Base-by-base conservation (phyloP, 2,888 invertebrate species). In the Thera obeliscata region DNA sequence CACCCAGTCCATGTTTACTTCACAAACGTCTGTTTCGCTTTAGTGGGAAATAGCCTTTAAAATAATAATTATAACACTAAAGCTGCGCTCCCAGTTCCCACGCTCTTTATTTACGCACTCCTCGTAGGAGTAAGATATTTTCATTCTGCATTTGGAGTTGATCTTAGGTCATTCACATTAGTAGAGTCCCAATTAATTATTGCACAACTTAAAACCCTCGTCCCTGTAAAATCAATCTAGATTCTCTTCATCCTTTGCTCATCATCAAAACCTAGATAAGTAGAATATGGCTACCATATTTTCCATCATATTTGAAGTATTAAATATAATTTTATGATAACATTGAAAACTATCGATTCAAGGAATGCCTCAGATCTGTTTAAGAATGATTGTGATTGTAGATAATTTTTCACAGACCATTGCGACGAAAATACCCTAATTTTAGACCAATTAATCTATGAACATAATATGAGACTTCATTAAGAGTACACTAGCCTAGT, bases 121-220 rank as follows among this genome's bases (percentile, higher is more conserved):
- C 52, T 52, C 52, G 55, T 50, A 22, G 49, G 61, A 69, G 54
- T 60, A 36, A 33, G 38, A 62, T 66, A 56, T 66, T 65, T 61
- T 69, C 55, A 56, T 55, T 68, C 50, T 66, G 48, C 33, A 36
- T 63, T 69, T 65, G 33, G 55, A 62, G 41, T 69, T 69, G 61
- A 48, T 65, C 43, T 63, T 60, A 22, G 72, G 68, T 70, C 72
- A 12, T 71, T 74, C 70, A 71, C 72, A 55, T 66, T 66, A 36
- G 9, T 35, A 62, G 64, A 52, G 12, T 52, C 2, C 52, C 12
- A 33, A 5, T 33, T 52, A 33, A 52, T 33, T 52, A 38, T 9
- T 46, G 9, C 9, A 46, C 41, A 46, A 46, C 38, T 6, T 38
- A 38, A 38, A 38, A 38, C 8, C 43, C 52, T 33, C 50, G 3